Base-by-base conservation (phyloP, 2,888 invertebrate species). In the Panzeria rudis region DNA sequence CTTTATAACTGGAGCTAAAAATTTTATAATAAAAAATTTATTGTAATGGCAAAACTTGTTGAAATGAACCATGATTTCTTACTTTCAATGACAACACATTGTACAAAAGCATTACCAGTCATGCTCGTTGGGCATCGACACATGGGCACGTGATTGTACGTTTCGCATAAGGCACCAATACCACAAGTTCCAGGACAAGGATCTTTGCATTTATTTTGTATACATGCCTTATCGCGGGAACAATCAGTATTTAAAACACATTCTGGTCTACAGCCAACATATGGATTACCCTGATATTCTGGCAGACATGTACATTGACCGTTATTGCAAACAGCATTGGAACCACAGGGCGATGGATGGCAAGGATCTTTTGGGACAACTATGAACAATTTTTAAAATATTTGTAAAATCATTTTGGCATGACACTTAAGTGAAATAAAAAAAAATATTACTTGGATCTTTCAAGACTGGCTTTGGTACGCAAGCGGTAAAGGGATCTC, bases 221-320 rank as follows among this genome's bases (percentile, higher is more conserved):
- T 94, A 89, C 97, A 97, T 62, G 97, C 96, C 88, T 94, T 93
- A 89, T 96, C 94, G 47, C 95, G 94, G 8, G 95, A 92, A 90
- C 97, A 97, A 90, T 97, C 97, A 3, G 95, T 94, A 91, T 96
- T 96, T 35, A 96, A 93, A 47, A 96, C 94, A 91, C 97, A 97
- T 93, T 97, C 97, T 1, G 96, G 96, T 87, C 95, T 94, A 89
- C 97, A 97, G 13, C 95, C 95, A 89, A 94, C 93, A 85, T 94
- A 94, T 20, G 95, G 94, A 90, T 94, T 94, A 77, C 94, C 94
- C 83, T 94, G 92, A 93, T 95, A 94, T 86, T 95, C 95, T 38
- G 94, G 93, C 64, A 91, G 92, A 89, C 96, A 96, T 66, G 93
- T 93, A 89, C 96, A 96, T 7, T 95, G 88, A 0, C 94, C 95